Conservation (phyloP, 1,140 invertebrate genomes). For the Tribolium castaneum region DNA sequence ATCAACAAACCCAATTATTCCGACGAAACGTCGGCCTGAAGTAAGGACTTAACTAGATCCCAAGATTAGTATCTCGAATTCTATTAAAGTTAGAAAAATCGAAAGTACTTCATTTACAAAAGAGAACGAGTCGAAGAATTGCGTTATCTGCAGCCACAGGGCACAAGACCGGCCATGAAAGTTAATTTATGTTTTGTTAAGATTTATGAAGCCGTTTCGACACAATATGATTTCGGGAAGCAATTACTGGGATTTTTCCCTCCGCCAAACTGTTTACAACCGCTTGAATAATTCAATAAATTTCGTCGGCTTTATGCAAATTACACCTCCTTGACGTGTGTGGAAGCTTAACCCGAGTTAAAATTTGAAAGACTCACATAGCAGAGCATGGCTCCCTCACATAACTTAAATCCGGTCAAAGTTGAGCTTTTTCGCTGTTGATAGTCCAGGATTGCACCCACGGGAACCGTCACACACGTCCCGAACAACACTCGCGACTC, state of each 20-base stretch:
- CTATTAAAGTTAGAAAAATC: too few relatives aligned
- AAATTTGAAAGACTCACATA: slow-evolving; percentile 30
- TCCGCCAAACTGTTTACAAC: not conserved
- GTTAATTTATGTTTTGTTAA: slow-evolving; percentile 7
- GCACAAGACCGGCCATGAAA: not conserved
- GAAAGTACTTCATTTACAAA: too few relatives aligned
- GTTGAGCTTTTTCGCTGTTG: slow-evolving; percentile 10
- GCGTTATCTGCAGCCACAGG: not conserved
- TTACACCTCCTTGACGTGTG: slow-evolving; percentile 1
- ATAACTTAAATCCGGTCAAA: slow-evolving; percentile 37
- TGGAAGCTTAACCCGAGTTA: not conserved
- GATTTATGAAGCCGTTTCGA: slow-evolving; percentile 5
- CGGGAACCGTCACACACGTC: slow-evolving; percentile 6
- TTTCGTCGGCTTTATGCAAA: not conserved
- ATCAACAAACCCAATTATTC: not conserved
- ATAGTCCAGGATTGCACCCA: not conserved
- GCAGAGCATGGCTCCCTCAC: slow-evolving; percentile 29
- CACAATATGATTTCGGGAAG: slow-evolving; percentile 1
- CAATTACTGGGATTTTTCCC: not conserved
- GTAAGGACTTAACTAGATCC: too few relatives aligned
- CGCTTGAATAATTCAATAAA: slow-evolving; percentile 1
- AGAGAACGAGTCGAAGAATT: not conserved
- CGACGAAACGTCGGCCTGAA: not conserved
- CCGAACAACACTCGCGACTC: slow-evolving; percentile 14
- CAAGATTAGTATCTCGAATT: too few relatives aligned